Conservation (phyloP, 2,113 vertebrate species). For the Dipodomys stephensi region DNA sequence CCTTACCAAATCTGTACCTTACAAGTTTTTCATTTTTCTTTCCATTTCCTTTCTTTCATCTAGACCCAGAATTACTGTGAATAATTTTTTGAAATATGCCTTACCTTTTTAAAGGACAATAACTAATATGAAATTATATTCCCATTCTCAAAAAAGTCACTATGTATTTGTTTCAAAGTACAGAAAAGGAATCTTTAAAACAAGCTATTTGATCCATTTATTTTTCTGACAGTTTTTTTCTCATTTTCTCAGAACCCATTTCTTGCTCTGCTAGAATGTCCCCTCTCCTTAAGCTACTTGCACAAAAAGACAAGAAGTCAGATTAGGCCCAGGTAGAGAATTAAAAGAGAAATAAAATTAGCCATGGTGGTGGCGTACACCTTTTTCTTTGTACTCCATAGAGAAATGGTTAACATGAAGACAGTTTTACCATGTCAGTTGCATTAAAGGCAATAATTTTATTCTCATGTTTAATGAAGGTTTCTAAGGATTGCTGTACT, state of each 20-base stretch:
- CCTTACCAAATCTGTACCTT: not conserved
- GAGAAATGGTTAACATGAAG: not conserved
- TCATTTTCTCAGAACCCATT: not conserved
- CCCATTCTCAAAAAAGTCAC: not conserved
- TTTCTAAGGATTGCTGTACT: not conserved
- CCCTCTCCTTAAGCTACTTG: not conserved
- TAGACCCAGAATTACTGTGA: not conserved
- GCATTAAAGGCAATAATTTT: conserved; percentile 35
- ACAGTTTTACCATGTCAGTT: not conserved
- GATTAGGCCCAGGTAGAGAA: not conserved
- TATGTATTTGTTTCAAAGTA: not conserved
- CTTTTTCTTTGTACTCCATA: not conserved
- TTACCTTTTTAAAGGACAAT: not conserved
- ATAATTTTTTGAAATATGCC: not conserved
- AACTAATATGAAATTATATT: not conserved
- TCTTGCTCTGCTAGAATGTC: not conserved
- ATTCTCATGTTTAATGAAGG: not conserved
- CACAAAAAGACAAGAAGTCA: not conserved
- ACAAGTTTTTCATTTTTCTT: not conserved
- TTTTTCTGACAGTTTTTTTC: not conserved
- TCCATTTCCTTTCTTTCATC: not conserved
- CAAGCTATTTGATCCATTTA: not conserved
- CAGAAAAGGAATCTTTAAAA: conserved; percentile 6
- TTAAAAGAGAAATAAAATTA: not conserved
- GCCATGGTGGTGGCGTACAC: not conserved